Conservation (phyloP, 2,797 vertebrate genomes). For the Phoxinus dragarum region DNA sequence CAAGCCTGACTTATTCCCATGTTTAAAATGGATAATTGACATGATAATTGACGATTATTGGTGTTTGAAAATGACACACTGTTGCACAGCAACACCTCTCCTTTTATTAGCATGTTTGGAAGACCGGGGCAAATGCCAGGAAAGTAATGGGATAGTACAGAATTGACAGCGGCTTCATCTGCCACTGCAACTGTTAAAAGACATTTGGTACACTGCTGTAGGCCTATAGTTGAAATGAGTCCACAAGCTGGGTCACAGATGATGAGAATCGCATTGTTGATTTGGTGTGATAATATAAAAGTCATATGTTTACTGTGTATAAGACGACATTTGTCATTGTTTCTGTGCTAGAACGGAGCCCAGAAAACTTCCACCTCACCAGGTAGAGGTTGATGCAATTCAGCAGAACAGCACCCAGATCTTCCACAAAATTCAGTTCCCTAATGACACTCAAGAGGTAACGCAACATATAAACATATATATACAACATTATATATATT, state of each 20-base stretch:
- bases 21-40: not conserved
- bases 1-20: not conserved
- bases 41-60: not conserved
- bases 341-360: constrained; percentile 81
- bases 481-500: too few species aligned
- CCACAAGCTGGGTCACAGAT: constrained; percentile 17
- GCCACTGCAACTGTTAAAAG: constrained; percentile 16
- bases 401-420: constrained; percentile 88
- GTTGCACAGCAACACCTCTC: not conserved
- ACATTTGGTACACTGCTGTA: not conserved
- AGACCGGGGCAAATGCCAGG: constrained; percentile 13
- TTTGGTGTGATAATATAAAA: not conserved
- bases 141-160: constrained; percentile 17
- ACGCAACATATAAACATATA: not conserved
- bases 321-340: not conserved
- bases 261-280: not conserved
- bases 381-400: constrained; percentile 89
- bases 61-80: not conserved
- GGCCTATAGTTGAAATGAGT: not conserved
- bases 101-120: not conserved
- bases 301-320: not conserved
- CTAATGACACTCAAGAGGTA: constrained; percentile 89
- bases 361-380: constrained; percentile 92
- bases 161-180: constrained; percentile 26
- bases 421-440: constrained; percentile 89